A percentile compares a stretch with the other conserved stretches of the same genome.
Evolutionary conservation across 2,113 vertebrate species (phyloP).

Genomic region (Panurus biarmicus): DNA sequence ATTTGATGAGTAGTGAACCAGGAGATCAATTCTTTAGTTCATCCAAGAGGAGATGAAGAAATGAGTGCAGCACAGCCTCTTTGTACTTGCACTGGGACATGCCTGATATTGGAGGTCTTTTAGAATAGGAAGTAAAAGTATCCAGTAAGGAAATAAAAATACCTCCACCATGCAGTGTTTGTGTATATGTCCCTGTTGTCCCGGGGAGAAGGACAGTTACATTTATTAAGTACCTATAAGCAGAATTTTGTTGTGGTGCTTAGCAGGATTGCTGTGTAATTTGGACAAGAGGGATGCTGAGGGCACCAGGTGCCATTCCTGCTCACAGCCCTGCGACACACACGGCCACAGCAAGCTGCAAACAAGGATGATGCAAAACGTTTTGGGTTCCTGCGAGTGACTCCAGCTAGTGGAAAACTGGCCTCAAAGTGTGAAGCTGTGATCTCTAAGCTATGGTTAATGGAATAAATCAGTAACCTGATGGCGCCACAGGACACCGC

Average conservation of each 20-base stretch:
- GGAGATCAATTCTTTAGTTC: background rate
- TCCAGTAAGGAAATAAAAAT: background rate
- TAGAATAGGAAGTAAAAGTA: background rate
- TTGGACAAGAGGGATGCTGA: background rate
- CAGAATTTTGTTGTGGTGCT: background rate
- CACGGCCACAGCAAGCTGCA: background rate
- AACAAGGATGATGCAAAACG: background rate
- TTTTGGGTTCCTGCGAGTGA: background rate
- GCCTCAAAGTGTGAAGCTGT: background rate
- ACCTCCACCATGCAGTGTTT: too few species aligned
- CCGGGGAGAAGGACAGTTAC: background rate
- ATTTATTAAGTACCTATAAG: too few species aligned
- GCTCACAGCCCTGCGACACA: fast-evolving
- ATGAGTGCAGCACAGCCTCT: background rate
- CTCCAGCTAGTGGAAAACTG: background rate
- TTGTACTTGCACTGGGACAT: background rate
- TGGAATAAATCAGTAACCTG: background rate
- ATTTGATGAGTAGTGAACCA: background rate
- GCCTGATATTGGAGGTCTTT: background rate
- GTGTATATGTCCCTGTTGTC: background rate
- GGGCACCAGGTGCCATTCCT: background rate
- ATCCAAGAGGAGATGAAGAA: background rate
- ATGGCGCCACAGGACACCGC: background rate
- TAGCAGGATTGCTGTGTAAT: background rate
- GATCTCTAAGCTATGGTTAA: background rate